Percentiles rank a stretch among this genome's conserved stretches.
Evolutionary conservation across 2,113 vertebrate genomes (phyloP).

Genomic region (Leucopternis melanops): DNA sequence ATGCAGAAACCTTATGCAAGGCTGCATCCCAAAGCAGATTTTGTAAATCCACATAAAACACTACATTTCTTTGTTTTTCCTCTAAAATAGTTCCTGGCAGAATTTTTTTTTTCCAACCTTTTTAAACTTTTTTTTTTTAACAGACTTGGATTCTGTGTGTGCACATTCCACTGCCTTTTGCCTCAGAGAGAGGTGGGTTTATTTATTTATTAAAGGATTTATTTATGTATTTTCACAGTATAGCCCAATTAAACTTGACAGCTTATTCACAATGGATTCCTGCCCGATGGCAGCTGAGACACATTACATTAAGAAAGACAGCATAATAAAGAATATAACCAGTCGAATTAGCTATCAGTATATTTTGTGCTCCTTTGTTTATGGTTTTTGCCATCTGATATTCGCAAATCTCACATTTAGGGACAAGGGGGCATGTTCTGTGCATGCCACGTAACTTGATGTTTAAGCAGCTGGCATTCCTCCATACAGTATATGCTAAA

Average conservation of each 20-base stretch:
- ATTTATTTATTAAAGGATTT: slow-evolving; percentile 52
- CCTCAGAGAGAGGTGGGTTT: background rate
- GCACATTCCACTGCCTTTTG: background rate
- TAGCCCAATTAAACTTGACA: slow-evolving; percentile 67
- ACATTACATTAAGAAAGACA: slow-evolving; percentile 43
- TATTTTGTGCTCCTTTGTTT: slow-evolving; percentile 7
- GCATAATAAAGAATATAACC: slow-evolving; percentile 36
- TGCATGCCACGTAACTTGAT: background rate
- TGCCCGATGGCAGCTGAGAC: slow-evolving; percentile 38
- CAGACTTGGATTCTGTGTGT: background rate
- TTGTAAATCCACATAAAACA: background rate
- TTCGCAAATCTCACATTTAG: background rate
- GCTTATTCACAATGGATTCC: slow-evolving; percentile 46
- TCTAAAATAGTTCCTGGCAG: background rate
- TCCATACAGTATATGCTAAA: background rate
- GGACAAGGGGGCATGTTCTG: background rate
- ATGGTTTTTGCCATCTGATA: slow-evolving; percentile 21
- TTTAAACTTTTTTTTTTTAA: background rate
- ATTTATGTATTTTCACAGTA: slow-evolving; percentile 28
- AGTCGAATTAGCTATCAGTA: slow-evolving; percentile 20
- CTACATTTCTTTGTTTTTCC: background rate
- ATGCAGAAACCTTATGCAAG: background rate
- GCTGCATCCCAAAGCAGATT: background rate
- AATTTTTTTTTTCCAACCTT: background rate
- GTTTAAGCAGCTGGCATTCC: background rate